Evolutionary conservation across 1,140 invertebrate species (phyloP).

Genomic region (Tribolium madens): DNA sequence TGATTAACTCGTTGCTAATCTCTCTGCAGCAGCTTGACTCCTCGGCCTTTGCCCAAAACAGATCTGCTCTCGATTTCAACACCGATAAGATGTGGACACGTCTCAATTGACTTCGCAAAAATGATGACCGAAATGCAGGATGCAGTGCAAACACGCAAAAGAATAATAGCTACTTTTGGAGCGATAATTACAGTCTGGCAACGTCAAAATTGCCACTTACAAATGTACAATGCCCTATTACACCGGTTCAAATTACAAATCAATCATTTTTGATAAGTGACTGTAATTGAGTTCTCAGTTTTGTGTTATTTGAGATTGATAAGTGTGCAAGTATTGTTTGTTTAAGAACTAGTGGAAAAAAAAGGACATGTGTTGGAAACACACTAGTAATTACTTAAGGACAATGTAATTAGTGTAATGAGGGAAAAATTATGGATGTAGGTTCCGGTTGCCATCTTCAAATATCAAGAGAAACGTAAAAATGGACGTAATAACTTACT

Average conservation of each 20-base stretch:
- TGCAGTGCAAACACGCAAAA: conserved; percentile 43
- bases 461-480: background rate
- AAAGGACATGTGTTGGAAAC: background rate
- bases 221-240: conserved; percentile 5
- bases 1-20: conserved; percentile 65
- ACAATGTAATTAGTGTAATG: background rate
- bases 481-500: background rate
- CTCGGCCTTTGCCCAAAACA: conserved; percentile 48
- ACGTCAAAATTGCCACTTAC: conserved; percentile 42
- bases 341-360: background rate
- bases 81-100: conserved; percentile 54
- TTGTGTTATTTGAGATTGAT: conserved; percentile 41
- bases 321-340: background rate
- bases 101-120: conserved; percentile 2
- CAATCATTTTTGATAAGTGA: conserved; percentile 46
- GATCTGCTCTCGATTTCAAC: conserved; percentile 53
- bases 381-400: background rate
- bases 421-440: background rate
- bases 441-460: background rate
- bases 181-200: conserved; percentile 45
- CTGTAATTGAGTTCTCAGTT: conserved; percentile 52
- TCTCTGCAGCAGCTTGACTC: conserved; percentile 61
- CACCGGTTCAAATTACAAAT: conserved; percentile 44
- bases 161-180: conserved; percentile 44
- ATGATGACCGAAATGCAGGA: background rate